These are phyloP conservation scores for Penaeus japonicus DNA, from an alignment of 1,140 invertebrate genomes.

Conservation along the genomic window DNA sequence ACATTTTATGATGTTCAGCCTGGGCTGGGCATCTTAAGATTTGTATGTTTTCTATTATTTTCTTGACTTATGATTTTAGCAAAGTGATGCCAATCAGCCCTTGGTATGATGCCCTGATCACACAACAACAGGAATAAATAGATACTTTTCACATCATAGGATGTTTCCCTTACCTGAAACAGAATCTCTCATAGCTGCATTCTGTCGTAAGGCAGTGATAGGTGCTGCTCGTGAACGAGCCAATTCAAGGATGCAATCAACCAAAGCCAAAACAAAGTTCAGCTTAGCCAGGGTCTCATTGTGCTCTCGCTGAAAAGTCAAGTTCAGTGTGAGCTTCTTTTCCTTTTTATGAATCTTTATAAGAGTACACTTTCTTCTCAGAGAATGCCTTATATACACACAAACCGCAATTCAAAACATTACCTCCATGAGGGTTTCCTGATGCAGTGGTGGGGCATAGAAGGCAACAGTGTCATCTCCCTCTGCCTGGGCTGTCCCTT, in stretches of 20 bases:
- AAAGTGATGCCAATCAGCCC: too few species aligned
- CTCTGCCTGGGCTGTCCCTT: neutral
- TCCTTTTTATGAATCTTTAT: neutral
- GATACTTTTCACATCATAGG: too few species aligned
- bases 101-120: too few species aligned
- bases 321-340: neutral
- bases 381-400: too few species aligned
- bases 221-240: conserved; percentile 66
- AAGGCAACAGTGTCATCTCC: conserved; percentile 46
- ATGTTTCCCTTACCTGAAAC: neutral
- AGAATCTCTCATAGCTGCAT: conserved; percentile 45
- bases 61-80: too few species aligned
- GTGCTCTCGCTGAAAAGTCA: conserved; percentile 77
- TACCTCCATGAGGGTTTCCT: conserved; percentile 57
- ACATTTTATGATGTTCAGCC: too few species aligned
- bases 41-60: too few species aligned
- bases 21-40: too few species aligned
- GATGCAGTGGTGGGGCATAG: conserved; percentile 52
- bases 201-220: conserved; percentile 32
- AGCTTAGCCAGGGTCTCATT: conserved; percentile 93
- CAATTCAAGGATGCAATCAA: conserved; percentile 88
- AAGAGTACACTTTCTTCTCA: neutral
- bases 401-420: neutral
- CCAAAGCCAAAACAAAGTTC: conserved; percentile 89
- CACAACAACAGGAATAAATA: too few species aligned